Evolutionary conservation across 2,888 invertebrate species (phyloP).

Genomic region (Psococerastis gibbosa): DNA sequence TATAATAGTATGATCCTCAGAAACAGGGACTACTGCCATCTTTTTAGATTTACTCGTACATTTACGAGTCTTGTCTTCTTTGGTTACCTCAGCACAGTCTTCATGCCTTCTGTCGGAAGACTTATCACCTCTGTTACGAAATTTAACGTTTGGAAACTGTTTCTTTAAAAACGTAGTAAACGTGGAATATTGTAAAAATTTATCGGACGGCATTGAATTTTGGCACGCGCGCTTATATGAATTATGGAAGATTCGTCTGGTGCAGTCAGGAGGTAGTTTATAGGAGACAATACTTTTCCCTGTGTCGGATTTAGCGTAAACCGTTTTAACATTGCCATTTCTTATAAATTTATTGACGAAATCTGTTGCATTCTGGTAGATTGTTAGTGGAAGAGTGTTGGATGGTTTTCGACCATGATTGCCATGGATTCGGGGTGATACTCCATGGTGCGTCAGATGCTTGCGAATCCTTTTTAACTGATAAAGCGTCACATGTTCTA

Average conservation of each 20-base stretch:
- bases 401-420: conserved; percentile 64
- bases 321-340: conserved; percentile 37
- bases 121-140: too few species aligned
- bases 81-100: too few species aligned
- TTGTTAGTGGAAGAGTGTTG: conserved; percentile 58
- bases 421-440: conserved; percentile 57
- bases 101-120: too few species aligned
- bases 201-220: conserved; percentile 43
- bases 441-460: conserved; percentile 60
- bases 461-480: conserved; percentile 57
- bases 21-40: too few species aligned
- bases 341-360: conserved; percentile 55
- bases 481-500: conserved; percentile 63
- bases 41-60: too few species aligned
- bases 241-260: conserved; percentile 51
- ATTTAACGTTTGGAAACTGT: conserved; percentile 59
- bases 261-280: conserved; percentile 37
- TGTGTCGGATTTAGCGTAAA: conserved; percentile 29
- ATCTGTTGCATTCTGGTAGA: conserved; percentile 57
- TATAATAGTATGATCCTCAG: too few species aligned
- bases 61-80: too few species aligned
- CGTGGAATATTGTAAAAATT: conserved; percentile 62
- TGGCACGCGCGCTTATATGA: conserved; percentile 55
- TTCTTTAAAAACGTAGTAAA: conserved; percentile 66
- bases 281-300: conserved; percentile 20